phyloP scores from a whole-genome alignment of 1,140 invertebrate species.

The Drosophila grimshawi region DNA sequence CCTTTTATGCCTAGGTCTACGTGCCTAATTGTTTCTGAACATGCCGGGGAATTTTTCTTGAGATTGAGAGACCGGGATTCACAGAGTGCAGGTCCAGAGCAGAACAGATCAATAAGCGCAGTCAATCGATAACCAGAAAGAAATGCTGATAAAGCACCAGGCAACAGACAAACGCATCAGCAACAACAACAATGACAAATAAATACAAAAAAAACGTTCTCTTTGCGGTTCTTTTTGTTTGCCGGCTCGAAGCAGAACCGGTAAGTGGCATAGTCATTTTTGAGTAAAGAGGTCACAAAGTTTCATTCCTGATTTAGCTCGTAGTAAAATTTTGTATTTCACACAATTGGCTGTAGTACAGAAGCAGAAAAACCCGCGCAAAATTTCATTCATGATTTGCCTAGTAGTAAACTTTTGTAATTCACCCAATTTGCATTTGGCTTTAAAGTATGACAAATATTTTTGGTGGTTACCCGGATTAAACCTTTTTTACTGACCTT shows the following conservation, averaged over 20 bases:
- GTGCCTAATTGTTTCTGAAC: background rate
- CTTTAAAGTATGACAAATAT: slow-evolving; percentile 2
- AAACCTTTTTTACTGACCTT: background rate
- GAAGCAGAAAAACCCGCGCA: slow-evolving; percentile 8
- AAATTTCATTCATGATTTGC: slow-evolving; percentile 16
- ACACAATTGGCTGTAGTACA: background rate
- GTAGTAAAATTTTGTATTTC: background rate
- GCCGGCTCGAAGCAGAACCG: background rate
- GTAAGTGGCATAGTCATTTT: slow-evolving; percentile 3
- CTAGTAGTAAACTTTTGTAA: slow-evolving; percentile 14
- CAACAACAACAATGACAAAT: background rate
- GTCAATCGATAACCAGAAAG: background rate
- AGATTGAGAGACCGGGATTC: slow-evolving; percentile 1
- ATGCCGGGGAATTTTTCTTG: slow-evolving; percentile 1
- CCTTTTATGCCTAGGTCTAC: slow-evolving; percentile 4
- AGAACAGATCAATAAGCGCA: background rate
- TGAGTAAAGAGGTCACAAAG: background rate
- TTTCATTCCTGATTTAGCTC: too few species aligned
- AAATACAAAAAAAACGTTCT: slow-evolving; percentile 1
- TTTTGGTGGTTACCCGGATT: slow-evolving; percentile 18
- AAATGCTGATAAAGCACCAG: slow-evolving; percentile 5
- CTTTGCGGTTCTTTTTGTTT: slow-evolving; percentile 4
- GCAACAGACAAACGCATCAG: background rate
- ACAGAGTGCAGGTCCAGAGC: slow-evolving; percentile 1
- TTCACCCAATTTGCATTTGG: slow-evolving; percentile 1